Percentiles rank a stretch among this genome's conserved stretches.
phyloP scores from a whole-genome alignment of 2,113 vertebrate species.

The Cryptoleucopteryx plumbea region DNA sequence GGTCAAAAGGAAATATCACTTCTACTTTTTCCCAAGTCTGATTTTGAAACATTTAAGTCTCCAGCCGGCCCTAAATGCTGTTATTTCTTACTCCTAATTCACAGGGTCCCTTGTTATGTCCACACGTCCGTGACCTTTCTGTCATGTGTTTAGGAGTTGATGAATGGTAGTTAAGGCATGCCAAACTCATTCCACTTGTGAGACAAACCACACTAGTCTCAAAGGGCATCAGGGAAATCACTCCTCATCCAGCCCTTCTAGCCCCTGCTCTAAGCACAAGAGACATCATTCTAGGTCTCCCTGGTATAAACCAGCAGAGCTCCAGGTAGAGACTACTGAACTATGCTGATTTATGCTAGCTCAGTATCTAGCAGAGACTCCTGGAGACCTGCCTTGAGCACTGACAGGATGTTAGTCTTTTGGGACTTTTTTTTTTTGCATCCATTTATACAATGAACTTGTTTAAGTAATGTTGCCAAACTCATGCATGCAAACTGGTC shows the following conservation, averaged over 20 bases:
- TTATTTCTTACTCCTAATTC: background rate
- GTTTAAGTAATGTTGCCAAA: background rate
- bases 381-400: background rate
- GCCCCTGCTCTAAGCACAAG: background rate
- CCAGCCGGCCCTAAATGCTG: background rate
- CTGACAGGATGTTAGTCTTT: background rate
- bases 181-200: background rate
- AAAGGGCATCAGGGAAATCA: background rate
- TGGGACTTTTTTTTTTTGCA: background rate
- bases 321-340: background rate
- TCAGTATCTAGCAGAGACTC: background rate
- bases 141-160: constrained; percentile 7
- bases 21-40: background rate
- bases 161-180: background rate
- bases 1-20: constrained; percentile 43
- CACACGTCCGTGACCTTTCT: background rate
- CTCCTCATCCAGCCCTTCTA: background rate
- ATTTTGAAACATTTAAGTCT: background rate
- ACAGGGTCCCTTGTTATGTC: constrained; percentile 3
- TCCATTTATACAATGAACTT: background rate
- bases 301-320: background rate
- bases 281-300: background rate
- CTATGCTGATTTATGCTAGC: background rate
- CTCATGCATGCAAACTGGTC: background rate
- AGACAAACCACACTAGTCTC: background rate